phyloP scores from a whole-genome alignment of 1,140 invertebrate species.

The Dysdera silvatica region DNA sequence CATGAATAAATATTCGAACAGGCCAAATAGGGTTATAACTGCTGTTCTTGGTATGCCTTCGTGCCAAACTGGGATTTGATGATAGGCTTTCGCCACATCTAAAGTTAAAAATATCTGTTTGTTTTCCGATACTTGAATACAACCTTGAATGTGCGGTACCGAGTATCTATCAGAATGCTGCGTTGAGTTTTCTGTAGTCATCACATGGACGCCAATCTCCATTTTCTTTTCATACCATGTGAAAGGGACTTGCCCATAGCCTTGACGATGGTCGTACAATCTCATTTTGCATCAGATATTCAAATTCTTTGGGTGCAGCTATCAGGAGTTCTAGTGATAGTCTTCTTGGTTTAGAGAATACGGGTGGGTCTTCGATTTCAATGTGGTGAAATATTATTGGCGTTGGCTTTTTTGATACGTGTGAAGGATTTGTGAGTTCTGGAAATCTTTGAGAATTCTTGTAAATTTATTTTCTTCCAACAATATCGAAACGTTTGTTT shows the following conservation, averaged over 20 bases:
- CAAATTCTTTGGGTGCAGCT: slow-evolving; percentile 34
- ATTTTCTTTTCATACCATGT: slow-evolving; percentile 44
- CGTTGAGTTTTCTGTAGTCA: slow-evolving; percentile 47
- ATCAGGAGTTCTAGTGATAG: slow-evolving; percentile 34
- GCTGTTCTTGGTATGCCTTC: slow-evolving; percentile 30
- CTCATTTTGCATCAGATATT: slow-evolving; percentile 33
- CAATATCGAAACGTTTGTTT: background rate
- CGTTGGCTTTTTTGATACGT: background rate
- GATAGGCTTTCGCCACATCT: slow-evolving; percentile 30
- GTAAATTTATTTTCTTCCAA: background rate
- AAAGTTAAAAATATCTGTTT: slow-evolving; percentile 23
- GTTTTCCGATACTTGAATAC: slow-evolving; percentile 20
- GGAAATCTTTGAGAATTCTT: slow-evolving; percentile 2
- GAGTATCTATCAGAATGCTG: slow-evolving; percentile 44
- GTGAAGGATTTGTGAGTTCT: slow-evolving; percentile 9
- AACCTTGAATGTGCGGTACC: slow-evolving; percentile 37
- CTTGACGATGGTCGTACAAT: slow-evolving; percentile 41
- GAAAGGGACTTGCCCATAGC: slow-evolving; percentile 45
- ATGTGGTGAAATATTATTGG: background rate
- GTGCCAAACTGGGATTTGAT: slow-evolving; percentile 32
- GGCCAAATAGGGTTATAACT: slow-evolving; percentile 36
- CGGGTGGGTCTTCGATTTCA: slow-evolving; percentile 40
- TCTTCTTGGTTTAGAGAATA: slow-evolving; percentile 39
- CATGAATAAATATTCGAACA: slow-evolving; percentile 39
- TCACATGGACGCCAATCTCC: slow-evolving; percentile 42